Percentiles rank a stretch among this genome's conserved stretches.
Conservation (phyloP, 2,888 invertebrate genomes). For the Chloroclysta siterata region DNA sequence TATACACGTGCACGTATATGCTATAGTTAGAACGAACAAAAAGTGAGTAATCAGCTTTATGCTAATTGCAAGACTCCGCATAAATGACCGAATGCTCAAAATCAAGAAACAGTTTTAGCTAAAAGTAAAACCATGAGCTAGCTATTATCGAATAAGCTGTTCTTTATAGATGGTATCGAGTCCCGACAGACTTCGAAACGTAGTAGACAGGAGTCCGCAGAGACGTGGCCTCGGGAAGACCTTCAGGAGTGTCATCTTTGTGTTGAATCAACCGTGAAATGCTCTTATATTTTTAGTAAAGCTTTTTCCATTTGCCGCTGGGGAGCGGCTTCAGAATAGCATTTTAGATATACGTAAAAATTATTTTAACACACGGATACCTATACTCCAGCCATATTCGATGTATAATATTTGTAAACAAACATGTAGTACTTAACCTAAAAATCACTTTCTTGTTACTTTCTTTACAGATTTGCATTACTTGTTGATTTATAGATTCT, state of each 20-base stretch:
- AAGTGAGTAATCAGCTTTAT: background rate
- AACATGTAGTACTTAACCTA: too few relatives aligned
- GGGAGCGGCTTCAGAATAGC: conserved; percentile 1
- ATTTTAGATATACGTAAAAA: background rate
- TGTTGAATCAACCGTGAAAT: conserved; percentile 50
- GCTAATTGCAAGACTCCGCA: too few relatives aligned
- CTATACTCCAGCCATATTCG: too few relatives aligned
- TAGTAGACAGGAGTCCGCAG: conserved; percentile 28
- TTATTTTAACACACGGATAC: background rate
- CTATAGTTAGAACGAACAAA: background rate
- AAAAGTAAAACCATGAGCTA: background rate
- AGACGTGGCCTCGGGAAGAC: conserved; percentile 44
- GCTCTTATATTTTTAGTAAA: conserved; percentile 41
- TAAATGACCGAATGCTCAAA: too few relatives aligned
- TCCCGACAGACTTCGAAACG: conserved; percentile 29
- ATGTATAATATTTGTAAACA: too few relatives aligned
- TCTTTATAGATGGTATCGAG: conserved; percentile 22
- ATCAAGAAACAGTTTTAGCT: background rate
- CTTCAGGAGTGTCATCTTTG: conserved; percentile 46
- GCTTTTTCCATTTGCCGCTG: conserved; percentile 14
- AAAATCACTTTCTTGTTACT: too few relatives aligned
- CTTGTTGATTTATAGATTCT: too few relatives aligned
- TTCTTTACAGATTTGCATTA: too few relatives aligned
- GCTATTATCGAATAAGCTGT: conserved; percentile 33
- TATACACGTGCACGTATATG: too few relatives aligned